Percentiles rank a stretch among this genome's conserved stretches.
Conservation (phyloP, 2,797 vertebrate species). For the Acanthornis magna region DNA sequence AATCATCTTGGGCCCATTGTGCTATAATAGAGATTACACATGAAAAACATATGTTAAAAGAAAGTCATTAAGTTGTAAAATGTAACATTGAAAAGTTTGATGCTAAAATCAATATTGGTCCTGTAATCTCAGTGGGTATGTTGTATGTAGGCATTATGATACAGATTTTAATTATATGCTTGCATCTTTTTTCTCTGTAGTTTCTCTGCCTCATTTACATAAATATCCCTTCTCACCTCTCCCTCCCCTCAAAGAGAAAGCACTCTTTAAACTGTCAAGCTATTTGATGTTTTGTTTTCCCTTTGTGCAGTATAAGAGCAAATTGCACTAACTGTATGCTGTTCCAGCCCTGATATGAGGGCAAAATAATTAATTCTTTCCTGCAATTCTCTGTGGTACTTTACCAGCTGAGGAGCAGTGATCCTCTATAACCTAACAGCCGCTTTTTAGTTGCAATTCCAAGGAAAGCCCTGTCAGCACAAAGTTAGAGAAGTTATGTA, state of each 20-base stretch:
- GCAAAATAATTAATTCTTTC: constrained; percentile 9
- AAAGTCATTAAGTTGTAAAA: background rate
- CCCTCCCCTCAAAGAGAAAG: background rate
- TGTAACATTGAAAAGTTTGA: background rate
- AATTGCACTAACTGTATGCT: background rate
- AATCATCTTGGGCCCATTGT: background rate
- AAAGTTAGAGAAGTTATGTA: background rate
- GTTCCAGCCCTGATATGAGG: constrained; percentile 18
- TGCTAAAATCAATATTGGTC: background rate
- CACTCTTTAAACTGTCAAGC: background rate
- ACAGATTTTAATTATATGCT: constrained; percentile 28
- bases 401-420: background rate
- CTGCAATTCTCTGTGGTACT: background rate
- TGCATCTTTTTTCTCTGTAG: constrained; percentile 9
- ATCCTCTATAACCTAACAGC: background rate
- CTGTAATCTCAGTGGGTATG: background rate
- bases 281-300: constrained; percentile 38
- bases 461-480: background rate
- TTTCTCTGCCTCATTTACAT: constrained; percentile 16
- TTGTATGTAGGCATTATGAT: background rate
- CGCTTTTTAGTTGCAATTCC: background rate
- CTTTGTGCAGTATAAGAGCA: background rate
- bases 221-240: background rate
- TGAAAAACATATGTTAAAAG: background rate
- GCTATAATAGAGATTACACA: background rate